Percentiles rank a stretch among this genome's conserved stretches.
phyloP scores from a whole-genome alignment of 2,888 invertebrate genomes.

The Bellardia pandia region DNA sequence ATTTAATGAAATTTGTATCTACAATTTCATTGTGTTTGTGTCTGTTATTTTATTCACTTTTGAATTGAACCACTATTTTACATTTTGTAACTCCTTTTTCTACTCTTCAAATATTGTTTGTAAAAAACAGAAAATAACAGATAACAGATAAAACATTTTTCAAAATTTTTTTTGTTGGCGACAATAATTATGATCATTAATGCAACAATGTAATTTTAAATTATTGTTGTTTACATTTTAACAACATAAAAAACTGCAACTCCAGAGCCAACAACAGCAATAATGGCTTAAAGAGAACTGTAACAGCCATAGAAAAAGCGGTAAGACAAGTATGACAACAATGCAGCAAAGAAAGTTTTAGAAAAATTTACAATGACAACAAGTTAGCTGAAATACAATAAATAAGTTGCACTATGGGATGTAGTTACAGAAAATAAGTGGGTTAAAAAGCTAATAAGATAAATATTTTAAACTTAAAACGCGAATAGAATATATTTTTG shows the following conservation, averaged over 20 bases:
- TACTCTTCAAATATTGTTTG: background rate
- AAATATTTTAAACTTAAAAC: too few relatives aligned
- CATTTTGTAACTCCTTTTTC: background rate
- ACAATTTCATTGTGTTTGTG: too few relatives aligned
- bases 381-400: background rate
- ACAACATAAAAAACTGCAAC: background rate
- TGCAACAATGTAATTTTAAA: slow-evolving; percentile 45
- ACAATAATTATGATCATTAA: slow-evolving; percentile 60
- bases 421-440: background rate
- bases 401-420: background rate
- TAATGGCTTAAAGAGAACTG: background rate
- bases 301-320: slow-evolving; percentile 1
- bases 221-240: slow-evolving; percentile 14
- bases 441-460: background rate
- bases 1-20: too few relatives aligned
- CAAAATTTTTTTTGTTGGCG: slow-evolving; percentile 50
- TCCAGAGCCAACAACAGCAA: background rate
- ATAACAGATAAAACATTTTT: slow-evolving; percentile 35
- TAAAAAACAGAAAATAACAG: background rate
- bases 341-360: background rate
- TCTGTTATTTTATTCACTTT: background rate
- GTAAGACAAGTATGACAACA: slow-evolving; percentile 13
- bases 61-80: background rate
- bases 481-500: too few relatives aligned
- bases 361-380: background rate